Conservation (phyloP, 2,888 invertebrate species). For the Drosophila mayaguana region DNA sequence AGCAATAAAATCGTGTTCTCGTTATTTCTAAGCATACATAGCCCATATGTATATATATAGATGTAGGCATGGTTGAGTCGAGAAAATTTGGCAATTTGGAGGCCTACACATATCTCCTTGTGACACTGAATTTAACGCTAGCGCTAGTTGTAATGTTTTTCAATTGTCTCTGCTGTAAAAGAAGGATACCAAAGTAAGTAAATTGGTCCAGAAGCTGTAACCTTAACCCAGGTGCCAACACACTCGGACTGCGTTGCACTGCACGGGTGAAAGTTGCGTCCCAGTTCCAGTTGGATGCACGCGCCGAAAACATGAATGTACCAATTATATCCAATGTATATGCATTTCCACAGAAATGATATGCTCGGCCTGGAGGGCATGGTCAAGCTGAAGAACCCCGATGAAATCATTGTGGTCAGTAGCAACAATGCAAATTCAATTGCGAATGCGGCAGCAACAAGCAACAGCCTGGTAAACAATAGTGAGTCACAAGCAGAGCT, state of each 20-base stretch:
- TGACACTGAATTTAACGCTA: constrained; percentile 83
- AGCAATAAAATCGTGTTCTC: constrained; percentile 28
- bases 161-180: constrained; percentile 91
- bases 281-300: constrained; percentile 71
- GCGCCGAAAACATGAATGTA: constrained; percentile 43
- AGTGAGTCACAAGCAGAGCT: constrained; percentile 83
- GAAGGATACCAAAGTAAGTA: constrained; percentile 90
- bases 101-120: constrained; percentile 75
- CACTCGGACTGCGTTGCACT: constrained; percentile 10
- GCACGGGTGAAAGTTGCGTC: constrained; percentile 67
- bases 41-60: constrained; percentile 32
- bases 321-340: constrained; percentile 23
- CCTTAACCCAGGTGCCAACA: neutral
- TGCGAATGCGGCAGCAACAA: constrained; percentile 18
- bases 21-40: constrained; percentile 48
- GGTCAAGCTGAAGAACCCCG: constrained; percentile 90
- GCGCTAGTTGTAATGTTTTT: constrained; percentile 87
- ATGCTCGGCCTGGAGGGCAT: constrained; percentile 90
- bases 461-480: constrained; percentile 63
- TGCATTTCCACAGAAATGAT: constrained; percentile 87
- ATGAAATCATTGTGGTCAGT: constrained; percentile 86
- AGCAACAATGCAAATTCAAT: constrained; percentile 44
- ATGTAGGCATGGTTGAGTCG: constrained; percentile 65
- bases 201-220: neutral
- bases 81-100: constrained; percentile 61